Evolutionary conservation across 2,888 invertebrate genomes (phyloP).

Genomic region (Flabesymbios commensalis): DNA sequence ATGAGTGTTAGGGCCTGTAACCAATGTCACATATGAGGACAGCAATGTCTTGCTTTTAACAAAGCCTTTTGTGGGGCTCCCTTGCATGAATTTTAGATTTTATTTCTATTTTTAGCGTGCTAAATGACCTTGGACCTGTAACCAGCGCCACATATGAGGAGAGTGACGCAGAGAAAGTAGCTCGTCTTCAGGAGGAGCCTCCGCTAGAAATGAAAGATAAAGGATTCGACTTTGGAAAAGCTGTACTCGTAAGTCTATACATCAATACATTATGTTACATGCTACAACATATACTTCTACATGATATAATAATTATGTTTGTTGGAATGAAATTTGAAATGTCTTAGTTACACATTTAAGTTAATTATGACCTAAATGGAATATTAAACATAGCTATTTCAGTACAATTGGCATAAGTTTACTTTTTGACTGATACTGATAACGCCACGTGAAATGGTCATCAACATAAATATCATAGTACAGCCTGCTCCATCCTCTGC

Average conservation of each 20-base stretch:
- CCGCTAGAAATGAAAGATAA: slow-evolving; percentile 50
- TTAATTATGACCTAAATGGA: too few relatives aligned
- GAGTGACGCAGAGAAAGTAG: slow-evolving; percentile 52
- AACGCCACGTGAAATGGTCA: too few relatives aligned
- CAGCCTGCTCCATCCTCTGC: too few relatives aligned
- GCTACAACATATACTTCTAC: background rate
- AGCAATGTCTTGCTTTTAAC: too few relatives aligned
- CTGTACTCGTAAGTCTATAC: slow-evolving; percentile 48
- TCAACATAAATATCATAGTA: too few relatives aligned
- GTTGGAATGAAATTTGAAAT: background rate
- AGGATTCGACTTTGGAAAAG: slow-evolving; percentile 54
- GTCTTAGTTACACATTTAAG: too few relatives aligned
- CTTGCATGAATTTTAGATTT: background rate
- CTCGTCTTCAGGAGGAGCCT: slow-evolving; percentile 72
- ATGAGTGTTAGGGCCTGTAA: too few relatives aligned
- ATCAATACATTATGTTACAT: background rate
- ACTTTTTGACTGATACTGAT: too few relatives aligned
- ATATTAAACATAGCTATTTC: too few relatives aligned
- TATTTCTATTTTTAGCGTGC: background rate
- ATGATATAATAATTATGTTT: background rate
- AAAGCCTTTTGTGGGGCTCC: too few relatives aligned
- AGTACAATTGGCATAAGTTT: too few relatives aligned
- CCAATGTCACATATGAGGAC: too few relatives aligned
- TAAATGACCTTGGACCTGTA: background rate
- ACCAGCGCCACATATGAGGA: background rate